Conservation (phyloP, 2,113 vertebrate genomes). For the Cebus imitator region DNA sequence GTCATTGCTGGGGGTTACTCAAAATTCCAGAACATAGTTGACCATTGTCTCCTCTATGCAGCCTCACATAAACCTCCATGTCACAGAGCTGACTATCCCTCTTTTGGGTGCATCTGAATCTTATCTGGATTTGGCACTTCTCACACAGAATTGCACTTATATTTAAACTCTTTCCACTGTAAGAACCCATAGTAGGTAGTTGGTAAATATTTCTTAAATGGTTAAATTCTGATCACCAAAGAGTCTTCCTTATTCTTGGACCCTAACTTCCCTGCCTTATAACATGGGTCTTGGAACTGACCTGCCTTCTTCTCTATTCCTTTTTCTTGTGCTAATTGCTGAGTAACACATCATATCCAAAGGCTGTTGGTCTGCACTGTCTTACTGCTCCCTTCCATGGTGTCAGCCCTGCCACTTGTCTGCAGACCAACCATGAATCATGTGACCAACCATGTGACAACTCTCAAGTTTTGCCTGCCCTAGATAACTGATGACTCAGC, state of each 20-base stretch:
- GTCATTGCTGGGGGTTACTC: background rate
- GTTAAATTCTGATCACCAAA: constrained; percentile 7
- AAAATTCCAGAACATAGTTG: background rate
- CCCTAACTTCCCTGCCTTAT: background rate
- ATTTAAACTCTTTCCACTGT: background rate
- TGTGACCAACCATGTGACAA: background rate
- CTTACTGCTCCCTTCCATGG: background rate
- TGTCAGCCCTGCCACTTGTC: background rate
- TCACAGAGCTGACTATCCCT: background rate
- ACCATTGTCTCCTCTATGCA: background rate
- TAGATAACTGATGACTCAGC: background rate
- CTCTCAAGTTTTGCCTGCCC: background rate
- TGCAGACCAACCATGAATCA: background rate
- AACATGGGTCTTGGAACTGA: background rate
- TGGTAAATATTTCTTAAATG: background rate
- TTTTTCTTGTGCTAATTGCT: background rate
- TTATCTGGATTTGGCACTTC: background rate
- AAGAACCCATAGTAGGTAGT: background rate
- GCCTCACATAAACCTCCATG: background rate
- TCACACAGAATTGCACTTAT: background rate
- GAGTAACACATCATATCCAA: background rate
- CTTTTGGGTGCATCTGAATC: background rate
- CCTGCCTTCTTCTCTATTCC: background rate
- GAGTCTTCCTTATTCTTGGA: background rate
- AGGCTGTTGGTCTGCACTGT: background rate